Conservation (phyloP, 2,888 invertebrate species). For the Epistrophella euchroma region DNA sequence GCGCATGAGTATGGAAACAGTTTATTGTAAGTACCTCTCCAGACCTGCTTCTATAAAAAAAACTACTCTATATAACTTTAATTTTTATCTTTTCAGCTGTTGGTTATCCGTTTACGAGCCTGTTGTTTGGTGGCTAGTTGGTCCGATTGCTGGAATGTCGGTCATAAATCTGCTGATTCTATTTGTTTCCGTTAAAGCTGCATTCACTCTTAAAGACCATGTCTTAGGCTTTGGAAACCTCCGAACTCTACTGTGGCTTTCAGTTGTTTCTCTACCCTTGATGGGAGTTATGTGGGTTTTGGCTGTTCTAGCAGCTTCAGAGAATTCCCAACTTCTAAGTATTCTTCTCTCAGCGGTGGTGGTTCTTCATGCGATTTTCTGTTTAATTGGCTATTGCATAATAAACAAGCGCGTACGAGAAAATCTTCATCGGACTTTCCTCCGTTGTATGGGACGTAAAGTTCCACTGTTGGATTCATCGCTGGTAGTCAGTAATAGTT, state of each 20-base stretch:
- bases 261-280: conserved; percentile 93
- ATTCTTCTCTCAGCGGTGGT: conserved; percentile 91
- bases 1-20: conserved; percentile 98
- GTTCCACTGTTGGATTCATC: conserved; percentile 91
- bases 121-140: conserved; percentile 97
- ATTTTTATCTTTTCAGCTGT: conserved; percentile 87
- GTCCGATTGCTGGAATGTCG: conserved; percentile 93
- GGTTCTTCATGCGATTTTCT: conserved; percentile 91
- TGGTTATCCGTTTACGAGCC: conserved; percentile 97
- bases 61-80: neutral
- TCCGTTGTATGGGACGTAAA: conserved; percentile 92
- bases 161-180: conserved; percentile 91
- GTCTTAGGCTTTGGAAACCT: conserved; percentile 94
- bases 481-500: conserved; percentile 89
- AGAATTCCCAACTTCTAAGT: conserved; percentile 89
- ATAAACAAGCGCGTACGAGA: conserved; percentile 93
- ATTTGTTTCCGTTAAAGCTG: conserved; percentile 94
- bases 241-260: conserved; percentile 93
- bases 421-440: conserved; percentile 86
- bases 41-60: no score
- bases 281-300: conserved; percentile 94
- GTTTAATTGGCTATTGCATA: conserved; percentile 93
- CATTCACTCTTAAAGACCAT: conserved; percentile 95
- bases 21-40: conserved; percentile 90
- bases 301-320: conserved; percentile 91